Evolutionary conservation across 35 echinoderm and acorn worm species (phyloP), one percentile per base, ranked within the genome.

Genomic region (Hemicentrotus pulcherrimus): DNA sequence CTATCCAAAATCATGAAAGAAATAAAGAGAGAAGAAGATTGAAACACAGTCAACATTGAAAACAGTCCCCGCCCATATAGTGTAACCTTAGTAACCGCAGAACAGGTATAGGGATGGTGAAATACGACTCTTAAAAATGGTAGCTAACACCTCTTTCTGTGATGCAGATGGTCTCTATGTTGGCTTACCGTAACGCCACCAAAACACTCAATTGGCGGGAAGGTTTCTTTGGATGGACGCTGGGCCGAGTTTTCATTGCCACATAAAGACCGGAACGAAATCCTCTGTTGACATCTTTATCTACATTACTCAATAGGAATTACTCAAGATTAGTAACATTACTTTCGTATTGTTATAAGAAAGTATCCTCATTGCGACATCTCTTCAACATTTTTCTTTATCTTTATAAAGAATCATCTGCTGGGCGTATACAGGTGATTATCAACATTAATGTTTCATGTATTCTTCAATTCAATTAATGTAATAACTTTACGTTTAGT

Each of bases 31-130:
- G 18, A 41, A 90, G 88, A 90, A 90, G 24, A 45, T 15, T 45
- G 46, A 90, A 90, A 90, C 88, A 90, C 88, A 41, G 46, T 32
- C 46, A 45, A 47, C 9, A 90, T 33, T 45, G 46, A 47, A 90
- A 45, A 90, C 46, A 93, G 91, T 55, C 91, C 88, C 91, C 91
- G 91, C 91, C 91, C 91, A 93, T 50, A 11, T 50, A 11, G 88
- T 47, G 48, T 47, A 48, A 58, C 91, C 91, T 31, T 93, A 93
- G 91, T 48, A 58, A 93, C 91, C 48, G 47, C 24, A 13, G 19
- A 46, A 48, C 91, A 93, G 91, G 91, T 93, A 92, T 28, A 47
- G 18, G 46, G 88, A 41, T 90, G 31, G 14, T 41, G 88, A 90
- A 90, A 90, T 32, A 41, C 32, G 32, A 11, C 32, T 59, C 16